Percentiles rank a stretch among this genome's conserved stretches.
Evolutionary conservation across 1,140 invertebrate species (phyloP).

Genomic region (Mactra quadrangularis): DNA sequence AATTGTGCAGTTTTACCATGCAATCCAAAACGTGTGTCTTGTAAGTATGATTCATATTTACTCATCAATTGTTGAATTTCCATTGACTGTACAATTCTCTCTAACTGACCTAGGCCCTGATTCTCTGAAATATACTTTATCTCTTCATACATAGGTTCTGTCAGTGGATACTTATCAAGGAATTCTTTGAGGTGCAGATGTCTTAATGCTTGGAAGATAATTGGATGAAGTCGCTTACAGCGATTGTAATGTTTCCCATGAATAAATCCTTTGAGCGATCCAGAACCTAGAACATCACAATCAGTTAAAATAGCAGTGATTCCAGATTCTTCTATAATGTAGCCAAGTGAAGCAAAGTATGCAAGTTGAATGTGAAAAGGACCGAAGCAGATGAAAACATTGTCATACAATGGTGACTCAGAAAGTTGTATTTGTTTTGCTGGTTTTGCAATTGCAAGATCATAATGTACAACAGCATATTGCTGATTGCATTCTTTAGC

Average conservation of each 20-base stretch:
- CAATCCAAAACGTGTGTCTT: constrained; percentile 14
- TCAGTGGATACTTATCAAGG: neutral
- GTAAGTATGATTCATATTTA: neutral
- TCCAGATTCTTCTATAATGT: constrained; percentile 45
- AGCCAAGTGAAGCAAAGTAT: constrained; percentile 32
- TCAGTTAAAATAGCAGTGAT: constrained; percentile 81
- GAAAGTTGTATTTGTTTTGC: constrained; percentile 76
- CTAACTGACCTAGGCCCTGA: too few species aligned
- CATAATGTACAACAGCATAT: constrained; percentile 81
- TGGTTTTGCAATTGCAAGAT: constrained; percentile 82
- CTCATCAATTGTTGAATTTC: constrained; percentile 19
- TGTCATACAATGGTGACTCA: constrained; percentile 47
- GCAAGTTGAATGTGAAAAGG: constrained; percentile 47
- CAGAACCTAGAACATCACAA: constrained; percentile 81
- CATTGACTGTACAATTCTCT: neutral
- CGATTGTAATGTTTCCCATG: constrained; percentile 84
- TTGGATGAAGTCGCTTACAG: constrained; percentile 84
- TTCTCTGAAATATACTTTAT: neutral
- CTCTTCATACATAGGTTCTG: neutral
- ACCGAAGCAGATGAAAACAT: constrained; percentile 42
- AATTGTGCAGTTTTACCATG: constrained; percentile 36
- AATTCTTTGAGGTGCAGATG: constrained; percentile 4
- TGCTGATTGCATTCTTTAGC: constrained; percentile 73
- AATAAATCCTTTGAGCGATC: constrained; percentile 83
- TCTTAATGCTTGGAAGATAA: constrained; percentile 69